Conservation (phyloP, 2,888 invertebrate genomes). For the Synergus umbraculus region DNA sequence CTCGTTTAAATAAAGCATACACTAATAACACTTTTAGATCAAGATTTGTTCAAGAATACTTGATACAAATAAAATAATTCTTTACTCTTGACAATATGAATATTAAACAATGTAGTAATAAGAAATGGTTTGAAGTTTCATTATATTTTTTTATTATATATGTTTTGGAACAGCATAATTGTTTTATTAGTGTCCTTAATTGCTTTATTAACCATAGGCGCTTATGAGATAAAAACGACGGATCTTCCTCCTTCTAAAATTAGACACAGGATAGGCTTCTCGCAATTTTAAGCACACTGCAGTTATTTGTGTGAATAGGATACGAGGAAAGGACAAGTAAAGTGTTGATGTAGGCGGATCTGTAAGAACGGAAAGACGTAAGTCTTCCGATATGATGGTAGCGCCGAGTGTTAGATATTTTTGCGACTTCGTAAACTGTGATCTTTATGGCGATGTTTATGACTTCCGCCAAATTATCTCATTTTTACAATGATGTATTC, state of each 20-base stretch:
- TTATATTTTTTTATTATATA: neutral
- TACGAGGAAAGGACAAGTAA: conserved; percentile 58
- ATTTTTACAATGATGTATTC: conserved; percentile 21
- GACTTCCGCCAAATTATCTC: conserved; percentile 33
- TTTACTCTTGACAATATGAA: neutral
- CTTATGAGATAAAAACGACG: conserved; percentile 45
- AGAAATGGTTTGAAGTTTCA: neutral
- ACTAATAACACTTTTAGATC: neutral
- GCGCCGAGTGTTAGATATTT: conserved; percentile 41
- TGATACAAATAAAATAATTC: too few species aligned
- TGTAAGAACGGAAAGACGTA: conserved; percentile 43
- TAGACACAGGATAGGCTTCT: conserved; percentile 63
- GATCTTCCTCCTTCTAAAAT: conserved; percentile 71
- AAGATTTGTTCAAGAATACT: neutral
- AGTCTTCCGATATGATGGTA: conserved; percentile 35
- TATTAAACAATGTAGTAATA: neutral
- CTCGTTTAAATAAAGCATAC: conserved; percentile 26
- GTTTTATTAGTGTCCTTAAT: neutral
- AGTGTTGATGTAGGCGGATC: conserved; percentile 58
- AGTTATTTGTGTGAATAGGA: conserved; percentile 62
- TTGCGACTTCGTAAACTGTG: conserved; percentile 28
- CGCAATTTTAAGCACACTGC: conserved; percentile 58
- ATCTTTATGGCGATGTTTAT: conserved; percentile 16
- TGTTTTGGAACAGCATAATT: neutral
- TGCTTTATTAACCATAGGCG: neutral